Conservation (phyloP, 2,888 invertebrate genomes). For the Amphipoea lucens region DNA sequence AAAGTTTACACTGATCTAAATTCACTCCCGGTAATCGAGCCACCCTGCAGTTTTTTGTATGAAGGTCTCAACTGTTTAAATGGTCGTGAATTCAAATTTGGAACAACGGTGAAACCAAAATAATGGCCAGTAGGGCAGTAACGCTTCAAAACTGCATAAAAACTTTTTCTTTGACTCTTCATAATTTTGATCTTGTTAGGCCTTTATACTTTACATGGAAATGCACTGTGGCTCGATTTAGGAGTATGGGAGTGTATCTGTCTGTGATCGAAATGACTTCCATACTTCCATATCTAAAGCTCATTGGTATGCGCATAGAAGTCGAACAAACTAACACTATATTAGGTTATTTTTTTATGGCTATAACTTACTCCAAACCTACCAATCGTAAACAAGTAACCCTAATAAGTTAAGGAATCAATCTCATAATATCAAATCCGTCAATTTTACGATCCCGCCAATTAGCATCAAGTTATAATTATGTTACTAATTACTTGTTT, state of each 20-base stretch:
- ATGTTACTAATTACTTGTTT: slow-evolving; percentile 76
- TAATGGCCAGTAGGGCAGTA: not conserved
- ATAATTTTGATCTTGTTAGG: not conserved
- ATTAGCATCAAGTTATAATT: slow-evolving; percentile 75
- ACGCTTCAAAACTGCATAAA: not conserved
- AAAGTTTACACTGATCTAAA: not conserved
- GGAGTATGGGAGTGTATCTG: not conserved
- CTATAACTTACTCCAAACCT: not conserved
- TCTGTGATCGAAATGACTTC: not conserved
- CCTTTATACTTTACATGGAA: not conserved
- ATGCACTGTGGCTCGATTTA: not conserved
- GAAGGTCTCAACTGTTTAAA: too few species aligned
- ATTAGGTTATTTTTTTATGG: not conserved
- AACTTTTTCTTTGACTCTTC: not conserved
- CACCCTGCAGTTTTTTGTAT: not conserved
- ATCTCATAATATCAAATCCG: slow-evolving; percentile 63
- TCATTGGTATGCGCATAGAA: not conserved
- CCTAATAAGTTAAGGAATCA: slow-evolving; percentile 42
- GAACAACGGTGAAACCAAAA: not conserved
- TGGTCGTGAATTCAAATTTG: not conserved
- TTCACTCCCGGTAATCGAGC: not conserved
- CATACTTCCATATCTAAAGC: not conserved
- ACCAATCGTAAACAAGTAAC: slow-evolving; percentile 11
- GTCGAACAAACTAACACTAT: not conserved
- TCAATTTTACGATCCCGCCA: slow-evolving; percentile 64